These are phyloP conservation scores for Crossoptilon crossoptilon DNA, from an alignment of 2,797 vertebrate species.

Conservation along the genomic window DNA sequence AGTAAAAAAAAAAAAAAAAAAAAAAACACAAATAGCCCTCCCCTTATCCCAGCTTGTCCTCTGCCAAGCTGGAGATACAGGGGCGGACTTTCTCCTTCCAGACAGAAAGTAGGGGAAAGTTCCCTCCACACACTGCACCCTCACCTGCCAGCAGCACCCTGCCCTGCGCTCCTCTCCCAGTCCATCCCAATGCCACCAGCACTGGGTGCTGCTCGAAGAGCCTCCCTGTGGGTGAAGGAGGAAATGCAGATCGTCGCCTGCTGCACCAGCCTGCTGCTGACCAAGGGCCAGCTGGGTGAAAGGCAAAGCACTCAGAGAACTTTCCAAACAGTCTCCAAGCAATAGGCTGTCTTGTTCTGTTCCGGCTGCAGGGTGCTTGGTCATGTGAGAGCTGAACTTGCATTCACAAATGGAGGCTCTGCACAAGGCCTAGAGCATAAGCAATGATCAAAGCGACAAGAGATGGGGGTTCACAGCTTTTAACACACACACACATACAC, in stretches of 20 bases:
- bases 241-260: not conserved
- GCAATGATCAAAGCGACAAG: fast-evolving
- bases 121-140: not conserved
- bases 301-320: not conserved
- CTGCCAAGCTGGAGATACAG: not conserved
- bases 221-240: not conserved
- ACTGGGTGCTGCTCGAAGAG: not conserved
- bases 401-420: fast-evolving
- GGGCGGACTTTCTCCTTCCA: not conserved
- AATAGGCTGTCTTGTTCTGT: not conserved
- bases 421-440: not conserved
- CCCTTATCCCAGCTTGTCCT: not conserved
- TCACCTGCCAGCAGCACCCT: not conserved
- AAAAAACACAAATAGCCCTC: fast-evolving
- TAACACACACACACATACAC: fast-evolving
- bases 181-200: not conserved
- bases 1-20: not conserved
- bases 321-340: not conserved
- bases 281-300: too few relatives aligned
- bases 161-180: not conserved
- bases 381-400: fast-evolving
- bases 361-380: not conserved
- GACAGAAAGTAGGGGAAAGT: not conserved
- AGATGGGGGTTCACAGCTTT: too few relatives aligned
- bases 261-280: not conserved